Evolutionary conservation across 2,797 vertebrate genomes (phyloP).

Genomic region (Cyclura pinguis): DNA sequence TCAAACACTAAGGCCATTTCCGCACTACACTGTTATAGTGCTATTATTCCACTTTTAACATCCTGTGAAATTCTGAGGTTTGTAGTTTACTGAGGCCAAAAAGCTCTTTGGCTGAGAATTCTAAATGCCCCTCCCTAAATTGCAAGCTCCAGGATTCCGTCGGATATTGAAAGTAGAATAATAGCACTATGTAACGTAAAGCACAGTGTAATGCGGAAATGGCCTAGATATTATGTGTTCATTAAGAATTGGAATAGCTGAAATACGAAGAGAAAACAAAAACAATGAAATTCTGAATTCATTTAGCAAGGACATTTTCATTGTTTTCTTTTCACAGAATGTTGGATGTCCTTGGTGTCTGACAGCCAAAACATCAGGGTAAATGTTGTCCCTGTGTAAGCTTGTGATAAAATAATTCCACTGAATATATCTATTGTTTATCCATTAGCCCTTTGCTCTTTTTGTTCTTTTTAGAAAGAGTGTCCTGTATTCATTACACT

Average conservation of each 20-base stretch:
- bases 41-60: too few relatives aligned
- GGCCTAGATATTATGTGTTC: background rate
- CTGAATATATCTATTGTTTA: constrained; percentile 24
- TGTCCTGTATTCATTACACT: background rate
- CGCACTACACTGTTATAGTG: too few relatives aligned
- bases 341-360: constrained; percentile 1
- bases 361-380: constrained; percentile 12
- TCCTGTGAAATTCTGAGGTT: too few relatives aligned
- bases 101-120: too few relatives aligned
- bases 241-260: background rate
- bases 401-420: constrained; percentile 12
- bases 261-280: background rate
- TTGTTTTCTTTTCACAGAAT: background rate
- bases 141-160: too few relatives aligned
- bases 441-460: background rate
- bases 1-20: background rate
- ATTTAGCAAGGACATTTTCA: background rate
- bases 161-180: too few relatives aligned
- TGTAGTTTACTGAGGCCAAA: too few relatives aligned
- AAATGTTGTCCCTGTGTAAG: constrained; percentile 1
- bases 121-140: too few relatives aligned
- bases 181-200: too few relatives aligned
- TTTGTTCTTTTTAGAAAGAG: background rate
- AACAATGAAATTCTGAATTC: constrained; percentile 1
- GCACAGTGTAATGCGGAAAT: too few relatives aligned